These are phyloP conservation scores for Megaleporinus macrocephalus DNA, from an alignment of 2,113 vertebrate genomes.

Conservation along the genomic window DNA sequence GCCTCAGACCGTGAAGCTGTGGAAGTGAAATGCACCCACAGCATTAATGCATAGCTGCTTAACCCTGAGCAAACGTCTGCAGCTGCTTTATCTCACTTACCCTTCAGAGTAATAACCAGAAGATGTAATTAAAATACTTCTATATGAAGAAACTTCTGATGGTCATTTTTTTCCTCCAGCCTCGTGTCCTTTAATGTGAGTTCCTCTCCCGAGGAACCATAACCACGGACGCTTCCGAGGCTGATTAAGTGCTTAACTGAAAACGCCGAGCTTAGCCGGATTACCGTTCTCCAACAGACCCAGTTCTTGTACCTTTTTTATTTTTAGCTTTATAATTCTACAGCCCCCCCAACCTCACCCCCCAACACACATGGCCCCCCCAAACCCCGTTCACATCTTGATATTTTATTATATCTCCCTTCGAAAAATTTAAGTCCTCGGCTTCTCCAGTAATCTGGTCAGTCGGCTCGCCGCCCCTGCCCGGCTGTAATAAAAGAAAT, in stretches of 20 bases:
- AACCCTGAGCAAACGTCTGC: too few species aligned
- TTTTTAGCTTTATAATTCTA: conserved; percentile 61
- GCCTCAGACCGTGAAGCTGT: too few species aligned
- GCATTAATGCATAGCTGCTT: too few species aligned
- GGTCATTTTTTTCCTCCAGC: background rate
- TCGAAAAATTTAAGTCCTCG: conserved; percentile 77
- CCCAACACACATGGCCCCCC: conserved; percentile 45
- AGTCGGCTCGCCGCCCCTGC: conserved; percentile 59
- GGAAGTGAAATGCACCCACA: too few species aligned
- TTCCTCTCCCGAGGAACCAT: background rate
- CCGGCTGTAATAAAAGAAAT: conserved; percentile 87
- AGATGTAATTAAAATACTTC: too few species aligned
- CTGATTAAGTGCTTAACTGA: conserved; percentile 58
- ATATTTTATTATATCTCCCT: conserved; percentile 71
- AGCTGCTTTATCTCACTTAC: too few species aligned
- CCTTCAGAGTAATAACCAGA: too few species aligned
- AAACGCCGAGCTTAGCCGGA: conserved; percentile 62
- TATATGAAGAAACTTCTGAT: too few species aligned
- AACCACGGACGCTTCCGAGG: conserved; percentile 18
- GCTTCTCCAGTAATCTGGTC: conserved; percentile 84
- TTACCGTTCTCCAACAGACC: conserved; percentile 62
- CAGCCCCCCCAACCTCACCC: conserved; percentile 50
- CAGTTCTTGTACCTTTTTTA: conserved; percentile 64
- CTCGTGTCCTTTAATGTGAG: background rate
- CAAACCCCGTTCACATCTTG: conserved; percentile 53